phyloP scores from a whole-genome alignment of 1,140 invertebrate species.

The Listronotus oregonensis region DNA sequence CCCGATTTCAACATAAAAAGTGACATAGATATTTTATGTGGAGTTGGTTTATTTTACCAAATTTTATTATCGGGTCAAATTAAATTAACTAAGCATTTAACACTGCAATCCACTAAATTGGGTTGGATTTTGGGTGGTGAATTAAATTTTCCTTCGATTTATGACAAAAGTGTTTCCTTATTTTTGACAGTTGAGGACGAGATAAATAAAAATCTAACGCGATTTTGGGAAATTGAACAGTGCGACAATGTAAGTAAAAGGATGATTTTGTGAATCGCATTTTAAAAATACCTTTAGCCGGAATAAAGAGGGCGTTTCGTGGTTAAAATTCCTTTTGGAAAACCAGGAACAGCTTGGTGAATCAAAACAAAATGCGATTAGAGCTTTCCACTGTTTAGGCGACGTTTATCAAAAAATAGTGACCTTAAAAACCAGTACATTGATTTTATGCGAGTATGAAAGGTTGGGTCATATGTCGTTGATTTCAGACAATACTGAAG shows the following conservation, averaged over 20 bases:
- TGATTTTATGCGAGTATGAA: slow-evolving; percentile 50
- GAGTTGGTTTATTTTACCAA: slow-evolving; percentile 1
- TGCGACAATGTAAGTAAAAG: background rate
- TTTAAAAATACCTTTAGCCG: slow-evolving; percentile 1
- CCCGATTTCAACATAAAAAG: background rate
- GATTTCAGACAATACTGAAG: too few relatives aligned
- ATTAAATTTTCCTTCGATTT: background rate
- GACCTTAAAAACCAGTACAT: slow-evolving; percentile 38
- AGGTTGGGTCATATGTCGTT: slow-evolving; percentile 44
- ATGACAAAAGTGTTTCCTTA: background rate
- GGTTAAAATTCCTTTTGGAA: slow-evolving; percentile 24
- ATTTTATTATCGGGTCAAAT: slow-evolving; percentile 13
- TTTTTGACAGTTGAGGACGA: background rate
- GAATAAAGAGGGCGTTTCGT: slow-evolving; percentile 19
- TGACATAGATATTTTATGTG: slow-evolving; percentile 16
- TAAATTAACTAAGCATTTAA: background rate
- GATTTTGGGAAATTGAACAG: slow-evolving; percentile 22
- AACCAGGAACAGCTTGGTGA: slow-evolving; percentile 17
- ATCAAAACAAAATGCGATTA: slow-evolving; percentile 21
- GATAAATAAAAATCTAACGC: slow-evolving; percentile 2
- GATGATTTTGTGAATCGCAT: slow-evolving; percentile 5
- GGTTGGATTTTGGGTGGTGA: background rate
- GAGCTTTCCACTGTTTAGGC: slow-evolving; percentile 37
- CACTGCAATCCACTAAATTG: slow-evolving; percentile 5
- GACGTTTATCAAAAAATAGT: slow-evolving; percentile 37